Evolutionary conservation across 2,113 vertebrate species (phyloP).

Genomic region (Struthidea cinerea): DNA sequence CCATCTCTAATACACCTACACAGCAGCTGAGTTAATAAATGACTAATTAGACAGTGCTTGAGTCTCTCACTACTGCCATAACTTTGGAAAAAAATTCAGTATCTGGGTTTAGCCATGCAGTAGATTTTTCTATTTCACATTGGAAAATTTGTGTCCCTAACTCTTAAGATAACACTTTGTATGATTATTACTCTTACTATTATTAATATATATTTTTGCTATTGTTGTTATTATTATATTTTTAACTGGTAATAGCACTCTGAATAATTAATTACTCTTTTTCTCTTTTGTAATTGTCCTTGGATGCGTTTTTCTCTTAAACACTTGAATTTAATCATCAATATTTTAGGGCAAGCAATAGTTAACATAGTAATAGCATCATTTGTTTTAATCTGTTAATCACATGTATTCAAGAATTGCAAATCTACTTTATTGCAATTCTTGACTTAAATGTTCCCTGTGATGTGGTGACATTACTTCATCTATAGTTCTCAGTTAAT

Average conservation of each 20-base stretch:
- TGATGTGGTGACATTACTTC: neutral
- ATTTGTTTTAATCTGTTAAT: slow-evolving; percentile 14
- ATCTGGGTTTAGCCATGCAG: neutral
- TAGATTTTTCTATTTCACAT: neutral
- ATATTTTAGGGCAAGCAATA: neutral
- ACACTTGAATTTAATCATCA: neutral
- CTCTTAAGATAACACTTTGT: neutral
- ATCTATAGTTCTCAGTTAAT: neutral
- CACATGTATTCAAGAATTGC: neutral
- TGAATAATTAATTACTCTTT: neutral
- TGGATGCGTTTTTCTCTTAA: neutral
- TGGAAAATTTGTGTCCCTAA: neutral
- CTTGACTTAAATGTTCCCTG: neutral
- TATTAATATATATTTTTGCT: neutral
- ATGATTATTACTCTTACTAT: neutral
- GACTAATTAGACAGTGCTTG: neutral
- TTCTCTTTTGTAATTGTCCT: neutral
- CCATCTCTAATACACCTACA: neutral
- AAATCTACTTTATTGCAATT: neutral
- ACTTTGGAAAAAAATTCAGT: neutral
- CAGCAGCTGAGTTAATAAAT: neutral
- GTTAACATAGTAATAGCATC: neutral
- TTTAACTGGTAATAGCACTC: neutral
- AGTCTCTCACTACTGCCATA: neutral
- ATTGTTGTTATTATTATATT: neutral